Evolutionary conservation across 2,797 vertebrate genomes (phyloP).

Genomic region (Dicrostonyx torquatus): DNA sequence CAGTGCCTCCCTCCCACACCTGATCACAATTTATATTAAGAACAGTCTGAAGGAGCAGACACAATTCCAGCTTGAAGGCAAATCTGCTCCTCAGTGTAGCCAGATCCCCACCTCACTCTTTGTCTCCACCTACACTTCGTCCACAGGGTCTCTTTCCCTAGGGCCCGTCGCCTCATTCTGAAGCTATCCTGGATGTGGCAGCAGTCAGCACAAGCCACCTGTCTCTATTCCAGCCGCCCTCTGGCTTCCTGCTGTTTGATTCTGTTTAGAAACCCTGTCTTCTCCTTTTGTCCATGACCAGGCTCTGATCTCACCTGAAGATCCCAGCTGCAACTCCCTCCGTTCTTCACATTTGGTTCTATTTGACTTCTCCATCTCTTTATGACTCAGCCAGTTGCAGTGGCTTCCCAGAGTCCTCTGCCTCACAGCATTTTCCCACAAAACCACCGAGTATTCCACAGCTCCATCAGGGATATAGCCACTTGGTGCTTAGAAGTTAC

Average conservation of each 20-base stretch:
- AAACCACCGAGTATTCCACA: neutral
- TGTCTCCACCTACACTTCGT: neutral
- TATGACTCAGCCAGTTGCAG: neutral
- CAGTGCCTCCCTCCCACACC: fast-evolving
- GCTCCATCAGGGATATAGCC: neutral
- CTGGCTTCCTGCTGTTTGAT: constrained; percentile 21
- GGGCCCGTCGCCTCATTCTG: neutral
- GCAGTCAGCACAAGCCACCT: neutral
- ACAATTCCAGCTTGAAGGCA: neutral
- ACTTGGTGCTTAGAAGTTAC: neutral
- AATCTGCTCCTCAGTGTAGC: neutral
- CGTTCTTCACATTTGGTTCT: neutral
- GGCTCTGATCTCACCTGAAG: constrained; percentile 61
- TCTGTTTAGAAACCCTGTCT: constrained; percentile 52
- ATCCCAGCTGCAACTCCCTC: neutral
- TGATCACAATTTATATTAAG: neutral
- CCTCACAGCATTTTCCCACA: neutral
- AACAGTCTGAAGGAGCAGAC: neutral
- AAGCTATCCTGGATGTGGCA: neutral
- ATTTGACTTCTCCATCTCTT: constrained; percentile 39
- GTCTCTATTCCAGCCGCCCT: constrained; percentile 10
- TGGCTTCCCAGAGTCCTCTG: constrained; percentile 23
- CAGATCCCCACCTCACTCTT: neutral
- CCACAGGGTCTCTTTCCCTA: constrained; percentile 49
- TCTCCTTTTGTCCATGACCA: constrained; percentile 34